phyloP scores from a whole-genome alignment of 1,140 invertebrate species.

The Plodia interpunctella region DNA sequence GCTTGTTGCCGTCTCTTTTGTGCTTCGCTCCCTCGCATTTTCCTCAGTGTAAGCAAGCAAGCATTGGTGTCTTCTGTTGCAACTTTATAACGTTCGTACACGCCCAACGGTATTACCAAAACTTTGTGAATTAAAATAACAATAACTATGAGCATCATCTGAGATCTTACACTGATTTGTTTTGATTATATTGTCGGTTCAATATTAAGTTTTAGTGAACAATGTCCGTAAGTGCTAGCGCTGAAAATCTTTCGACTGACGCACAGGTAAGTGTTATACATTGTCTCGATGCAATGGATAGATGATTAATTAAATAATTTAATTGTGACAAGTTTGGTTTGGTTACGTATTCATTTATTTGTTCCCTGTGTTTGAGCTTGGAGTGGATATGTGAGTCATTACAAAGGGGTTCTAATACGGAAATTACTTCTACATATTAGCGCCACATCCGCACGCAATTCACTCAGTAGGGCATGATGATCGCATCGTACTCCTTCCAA shows the following conservation, averaged over 20 bases:
- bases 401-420: slow-evolving; percentile 39
- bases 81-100: slow-evolving; percentile 21
- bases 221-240: slow-evolving; percentile 83
- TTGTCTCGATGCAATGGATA: not conserved
- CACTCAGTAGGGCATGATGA: not conserved
- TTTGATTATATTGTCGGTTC: slow-evolving; percentile 31
- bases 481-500: not conserved
- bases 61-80: no score
- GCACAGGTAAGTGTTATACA: slow-evolving; percentile 68
- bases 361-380: not conserved
- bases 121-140: slow-evolving; percentile 27
- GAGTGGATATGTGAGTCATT: slow-evolving; percentile 33
- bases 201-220: slow-evolving; percentile 23
- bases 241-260: slow-evolving; percentile 80
- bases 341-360: not conserved
- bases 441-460: slow-evolving; percentile 9
- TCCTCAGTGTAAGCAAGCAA: not conserved
- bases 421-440: slow-evolving; percentile 32
- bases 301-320: not conserved
- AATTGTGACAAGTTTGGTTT: not conserved
- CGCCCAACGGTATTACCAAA: slow-evolving; percentile 30
- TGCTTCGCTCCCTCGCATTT: not conserved
- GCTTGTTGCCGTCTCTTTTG: slow-evolving; percentile 1
- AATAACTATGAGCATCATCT: slow-evolving; percentile 48
- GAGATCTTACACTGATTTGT: slow-evolving; percentile 25